A percentile compares a stretch with the other conserved stretches of the same genome.
These are phyloP conservation scores for Phenacoccus solenopsis DNA, from an alignment of 1,140 invertebrate genomes.

Conservation along the genomic window DNA sequence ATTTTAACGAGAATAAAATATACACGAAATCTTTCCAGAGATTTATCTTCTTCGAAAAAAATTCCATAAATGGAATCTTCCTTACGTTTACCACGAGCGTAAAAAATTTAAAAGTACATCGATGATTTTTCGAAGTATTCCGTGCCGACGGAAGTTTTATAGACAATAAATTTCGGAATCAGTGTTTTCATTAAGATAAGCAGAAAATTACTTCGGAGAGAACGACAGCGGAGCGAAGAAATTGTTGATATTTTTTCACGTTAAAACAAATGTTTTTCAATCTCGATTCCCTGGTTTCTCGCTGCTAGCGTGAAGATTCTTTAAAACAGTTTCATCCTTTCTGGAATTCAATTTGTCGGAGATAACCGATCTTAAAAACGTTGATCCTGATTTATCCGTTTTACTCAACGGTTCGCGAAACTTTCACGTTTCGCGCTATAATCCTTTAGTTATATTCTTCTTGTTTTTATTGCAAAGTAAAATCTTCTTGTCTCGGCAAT, in stretches of 20 bases:
- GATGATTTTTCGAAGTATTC: too few relatives aligned
- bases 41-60: too few relatives aligned
- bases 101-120: too few relatives aligned
- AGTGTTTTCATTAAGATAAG: conserved; percentile 15
- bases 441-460: neutral
- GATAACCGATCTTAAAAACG: conserved; percentile 10
- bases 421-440: neutral
- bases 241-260: conserved; percentile 12
- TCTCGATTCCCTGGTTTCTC: neutral
- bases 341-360: conserved; percentile 12
- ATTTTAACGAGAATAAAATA: too few relatives aligned
- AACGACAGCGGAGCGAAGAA: neutral
- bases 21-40: too few relatives aligned
- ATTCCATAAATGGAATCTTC: too few relatives aligned
- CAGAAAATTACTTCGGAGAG: conserved; percentile 4
- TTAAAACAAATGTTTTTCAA: conserved; percentile 15
- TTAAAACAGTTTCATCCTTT: conserved; percentile 14
- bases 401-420: neutral
- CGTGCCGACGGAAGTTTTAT: neutral
- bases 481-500: neutral
- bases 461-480: neutral
- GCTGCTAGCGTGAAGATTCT: neutral
- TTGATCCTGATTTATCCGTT: conserved; percentile 14
- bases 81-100: too few relatives aligned
- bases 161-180: conserved; percentile 4